Percentiles rank a stretch among this genome's conserved stretches.
Conservation (phyloP, 2,113 vertebrate genomes). For the Callaeas wilsoni region DNA sequence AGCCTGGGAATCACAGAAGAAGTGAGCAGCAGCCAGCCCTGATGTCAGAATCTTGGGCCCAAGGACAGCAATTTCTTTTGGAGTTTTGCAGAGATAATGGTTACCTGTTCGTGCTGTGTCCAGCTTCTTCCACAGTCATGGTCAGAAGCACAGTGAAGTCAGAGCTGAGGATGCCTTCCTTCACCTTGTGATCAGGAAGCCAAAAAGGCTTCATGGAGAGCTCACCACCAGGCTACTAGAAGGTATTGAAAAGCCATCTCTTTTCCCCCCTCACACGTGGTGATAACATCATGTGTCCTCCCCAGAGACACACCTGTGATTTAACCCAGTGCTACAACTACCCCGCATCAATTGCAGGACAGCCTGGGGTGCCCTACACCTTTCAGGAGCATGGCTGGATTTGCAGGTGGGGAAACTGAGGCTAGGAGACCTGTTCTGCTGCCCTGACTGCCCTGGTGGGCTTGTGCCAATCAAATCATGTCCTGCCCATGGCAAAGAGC, state of each 20-base stretch:
- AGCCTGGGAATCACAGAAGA: not conserved
- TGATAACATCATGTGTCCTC: accelerated
- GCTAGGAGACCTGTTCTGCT: not conserved
- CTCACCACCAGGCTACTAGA: accelerated
- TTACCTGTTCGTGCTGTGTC: not conserved
- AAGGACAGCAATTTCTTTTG: not conserved
- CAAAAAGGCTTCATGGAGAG: not conserved
- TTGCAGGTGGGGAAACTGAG: not conserved
- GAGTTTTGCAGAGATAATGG: not conserved
- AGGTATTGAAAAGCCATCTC: not conserved
- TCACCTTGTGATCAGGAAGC: not conserved
- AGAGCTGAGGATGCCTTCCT: not conserved
- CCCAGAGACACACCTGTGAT: not conserved
- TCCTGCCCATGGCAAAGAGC: not conserved
- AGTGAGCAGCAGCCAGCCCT: not conserved
- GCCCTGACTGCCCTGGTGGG: not conserved
- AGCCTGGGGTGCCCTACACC: too few species aligned
- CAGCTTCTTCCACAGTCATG: not conserved
- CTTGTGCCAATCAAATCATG: accelerated
- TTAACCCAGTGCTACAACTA: not conserved
- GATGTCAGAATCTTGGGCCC: not conserved
- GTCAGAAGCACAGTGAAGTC: not conserved
- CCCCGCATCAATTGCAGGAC: accelerated
- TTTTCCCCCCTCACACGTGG: accelerated
- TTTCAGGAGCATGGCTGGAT: not conserved